Percentiles rank a stretch among this genome's conserved stretches.
These are phyloP conservation scores for Tinamus guttatus DNA, from an alignment of 2,113 vertebrate species.

Conservation along the genomic window DNA sequence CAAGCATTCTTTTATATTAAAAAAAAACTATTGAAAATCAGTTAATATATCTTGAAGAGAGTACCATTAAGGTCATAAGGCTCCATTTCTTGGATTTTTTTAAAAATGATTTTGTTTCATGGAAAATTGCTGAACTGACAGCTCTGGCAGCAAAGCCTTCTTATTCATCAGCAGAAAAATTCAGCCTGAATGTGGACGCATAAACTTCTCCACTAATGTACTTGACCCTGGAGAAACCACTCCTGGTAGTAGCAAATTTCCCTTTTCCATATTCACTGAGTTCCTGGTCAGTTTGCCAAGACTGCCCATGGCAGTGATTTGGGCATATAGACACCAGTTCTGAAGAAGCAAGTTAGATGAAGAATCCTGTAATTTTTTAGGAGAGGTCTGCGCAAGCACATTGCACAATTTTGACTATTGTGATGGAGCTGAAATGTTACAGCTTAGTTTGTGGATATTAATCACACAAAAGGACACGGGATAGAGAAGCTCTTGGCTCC, in stretches of 20 bases:
- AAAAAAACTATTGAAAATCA: neutral
- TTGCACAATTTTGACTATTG: neutral
- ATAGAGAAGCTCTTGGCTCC: neutral
- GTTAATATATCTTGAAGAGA: neutral
- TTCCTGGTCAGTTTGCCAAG: neutral
- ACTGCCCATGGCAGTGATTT: neutral
- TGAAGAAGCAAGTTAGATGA: neutral
- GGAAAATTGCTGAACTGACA: neutral
- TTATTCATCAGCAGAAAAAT: slow-evolving; percentile 25
- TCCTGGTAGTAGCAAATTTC: neutral
- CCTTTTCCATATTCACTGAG: neutral
- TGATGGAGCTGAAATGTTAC: neutral
- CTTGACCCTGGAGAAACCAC: neutral
- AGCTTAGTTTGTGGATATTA: neutral
- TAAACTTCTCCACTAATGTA: neutral
- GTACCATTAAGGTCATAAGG: neutral
- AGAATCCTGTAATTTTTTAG: neutral
- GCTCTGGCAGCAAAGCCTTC: neutral
- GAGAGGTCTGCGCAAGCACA: neutral
- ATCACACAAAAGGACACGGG: neutral
- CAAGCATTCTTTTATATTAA: neutral
- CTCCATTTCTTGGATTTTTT: neutral
- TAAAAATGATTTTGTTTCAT: neutral
- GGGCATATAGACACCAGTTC: neutral
- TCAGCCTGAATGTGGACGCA: neutral